phyloP scores from a whole-genome alignment of 2,888 invertebrate genomes.

The Laothoe populi region DNA sequence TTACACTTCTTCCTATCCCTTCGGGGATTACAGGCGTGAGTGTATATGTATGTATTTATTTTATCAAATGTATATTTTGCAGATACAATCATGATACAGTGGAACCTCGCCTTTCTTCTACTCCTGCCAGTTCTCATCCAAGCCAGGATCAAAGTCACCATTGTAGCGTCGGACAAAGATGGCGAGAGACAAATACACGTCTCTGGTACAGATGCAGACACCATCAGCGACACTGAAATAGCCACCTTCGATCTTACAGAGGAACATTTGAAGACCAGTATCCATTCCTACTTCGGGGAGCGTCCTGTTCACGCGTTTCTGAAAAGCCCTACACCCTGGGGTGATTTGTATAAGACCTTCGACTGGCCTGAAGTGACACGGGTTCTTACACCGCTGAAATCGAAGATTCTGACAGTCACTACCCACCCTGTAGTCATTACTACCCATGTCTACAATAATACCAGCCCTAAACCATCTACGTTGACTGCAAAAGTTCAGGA shows the following conservation, averaged over 20 bases:
- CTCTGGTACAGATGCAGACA: constrained; percentile 36
- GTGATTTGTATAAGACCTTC: constrained; percentile 48
- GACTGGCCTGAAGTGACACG: constrained; percentile 47
- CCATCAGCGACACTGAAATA: constrained; percentile 46
- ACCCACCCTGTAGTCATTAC: constrained; percentile 38
- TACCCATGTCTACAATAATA: constrained; percentile 41
- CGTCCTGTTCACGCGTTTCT: constrained; percentile 46
- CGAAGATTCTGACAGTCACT: constrained; percentile 37
- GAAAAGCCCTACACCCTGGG: constrained; percentile 53
- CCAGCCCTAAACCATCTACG: constrained; percentile 35
- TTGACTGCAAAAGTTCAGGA: constrained; percentile 45
- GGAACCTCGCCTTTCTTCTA: constrained; percentile 16
- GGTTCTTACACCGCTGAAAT: constrained; percentile 39
- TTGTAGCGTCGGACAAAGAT: constrained; percentile 28
- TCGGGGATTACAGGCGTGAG: too few species aligned
- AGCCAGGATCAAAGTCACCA: constrained; percentile 31
- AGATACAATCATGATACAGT: background rate
- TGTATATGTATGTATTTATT: too few species aligned
- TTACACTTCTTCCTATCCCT: too few species aligned
- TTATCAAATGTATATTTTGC: too few species aligned
- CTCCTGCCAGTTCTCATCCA: constrained; percentile 29
- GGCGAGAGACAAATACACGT: constrained; percentile 30
- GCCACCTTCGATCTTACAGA: constrained; percentile 44
- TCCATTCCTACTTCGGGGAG: constrained; percentile 37
- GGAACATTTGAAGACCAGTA: constrained; percentile 39